Percentiles rank a stretch among this genome's conserved stretches.
phyloP scores from a whole-genome alignment of 2,797 vertebrate species.

The Serranus cabrilla region DNA sequence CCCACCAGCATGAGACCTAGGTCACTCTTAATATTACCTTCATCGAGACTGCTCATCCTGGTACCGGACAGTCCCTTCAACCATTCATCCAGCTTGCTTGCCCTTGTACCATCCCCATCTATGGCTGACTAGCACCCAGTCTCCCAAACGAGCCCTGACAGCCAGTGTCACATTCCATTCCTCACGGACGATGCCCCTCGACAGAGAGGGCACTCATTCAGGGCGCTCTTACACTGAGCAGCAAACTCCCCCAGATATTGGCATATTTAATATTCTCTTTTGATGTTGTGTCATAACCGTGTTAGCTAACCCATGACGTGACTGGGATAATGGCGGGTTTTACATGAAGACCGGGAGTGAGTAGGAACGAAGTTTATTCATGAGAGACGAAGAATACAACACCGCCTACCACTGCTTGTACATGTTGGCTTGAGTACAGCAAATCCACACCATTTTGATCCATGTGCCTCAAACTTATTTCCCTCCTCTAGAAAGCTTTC shows the following conservation, averaged over 20 bases:
- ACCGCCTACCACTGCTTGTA: constrained; percentile 7
- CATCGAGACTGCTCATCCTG: no score
- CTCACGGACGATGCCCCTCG: constrained; percentile 70
- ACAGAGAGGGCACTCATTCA: constrained; percentile 73
- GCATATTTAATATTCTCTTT: constrained; percentile 45
- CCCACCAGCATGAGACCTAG: no score
- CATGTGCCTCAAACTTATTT: constrained; percentile 22
- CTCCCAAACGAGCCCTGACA: constrained; percentile 73
- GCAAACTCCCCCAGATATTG: constrained; percentile 47
- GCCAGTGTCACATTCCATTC: constrained; percentile 77
- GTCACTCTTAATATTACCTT: no score
- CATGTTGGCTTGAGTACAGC: constrained; percentile 39
- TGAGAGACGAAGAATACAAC: constrained; percentile 9
- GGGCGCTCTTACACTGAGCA: constrained; percentile 36
- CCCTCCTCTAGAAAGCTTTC: constrained; percentile 32
- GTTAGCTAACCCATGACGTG: constrained; percentile 47
- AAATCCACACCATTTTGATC: constrained; percentile 27
- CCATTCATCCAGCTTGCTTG: constrained; percentile 33
- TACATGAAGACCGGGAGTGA: constrained; percentile 3
- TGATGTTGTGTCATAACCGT: constrained; percentile 17
- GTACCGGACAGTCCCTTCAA: constrained; percentile 4
- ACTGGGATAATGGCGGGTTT: constrained; percentile 1
- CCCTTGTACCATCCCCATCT: constrained; percentile 43
- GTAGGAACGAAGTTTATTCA: constrained; percentile 28
- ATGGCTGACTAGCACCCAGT: constrained; percentile 49